These are phyloP conservation scores for Ciconia boyciana DNA, from an alignment of 2,113 vertebrate species.

Conservation along the genomic window DNA sequence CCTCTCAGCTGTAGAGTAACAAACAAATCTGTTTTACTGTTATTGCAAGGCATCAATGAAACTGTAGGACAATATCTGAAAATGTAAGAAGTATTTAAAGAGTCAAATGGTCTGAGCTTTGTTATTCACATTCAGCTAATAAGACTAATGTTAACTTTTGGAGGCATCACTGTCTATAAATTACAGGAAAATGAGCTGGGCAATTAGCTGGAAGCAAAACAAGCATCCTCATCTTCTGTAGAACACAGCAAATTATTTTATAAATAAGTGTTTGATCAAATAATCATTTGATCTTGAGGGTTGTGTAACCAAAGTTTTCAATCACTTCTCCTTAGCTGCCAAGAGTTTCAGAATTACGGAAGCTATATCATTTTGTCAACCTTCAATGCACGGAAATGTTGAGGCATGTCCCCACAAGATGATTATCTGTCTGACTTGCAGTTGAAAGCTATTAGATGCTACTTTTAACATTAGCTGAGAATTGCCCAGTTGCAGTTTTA, in stretches of 20 bases:
- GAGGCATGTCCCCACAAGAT: constrained; percentile 59
- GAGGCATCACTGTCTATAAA: background rate
- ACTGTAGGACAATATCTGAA: background rate
- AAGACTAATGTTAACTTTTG: background rate
- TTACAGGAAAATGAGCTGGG: constrained; percentile 17
- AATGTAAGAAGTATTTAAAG: background rate
- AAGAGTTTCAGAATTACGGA: background rate
- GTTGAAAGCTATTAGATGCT: constrained; percentile 44
- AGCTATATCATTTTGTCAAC: constrained; percentile 36
- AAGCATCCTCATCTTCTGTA: constrained; percentile 6
- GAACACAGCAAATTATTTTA: background rate
- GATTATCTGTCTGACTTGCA: constrained; percentile 45
- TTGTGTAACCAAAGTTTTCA: constrained; percentile 33
- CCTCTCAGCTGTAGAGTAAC: background rate
- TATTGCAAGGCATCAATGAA: background rate
- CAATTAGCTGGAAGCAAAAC: constrained; percentile 41
- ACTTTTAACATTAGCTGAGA: constrained; percentile 48
- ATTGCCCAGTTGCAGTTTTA: constrained; percentile 58
- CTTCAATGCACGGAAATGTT: constrained; percentile 32
- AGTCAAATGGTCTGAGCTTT: background rate
- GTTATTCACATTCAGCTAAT: background rate
- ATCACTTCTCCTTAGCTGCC: constrained; percentile 36
- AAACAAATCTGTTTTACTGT: background rate
- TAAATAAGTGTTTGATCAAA: constrained; percentile 34
- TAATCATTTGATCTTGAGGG: constrained; percentile 19